Evolutionary conservation across 2,797 vertebrate species (phyloP).

Genomic region (Lagocephalus sceleratus): DNA sequence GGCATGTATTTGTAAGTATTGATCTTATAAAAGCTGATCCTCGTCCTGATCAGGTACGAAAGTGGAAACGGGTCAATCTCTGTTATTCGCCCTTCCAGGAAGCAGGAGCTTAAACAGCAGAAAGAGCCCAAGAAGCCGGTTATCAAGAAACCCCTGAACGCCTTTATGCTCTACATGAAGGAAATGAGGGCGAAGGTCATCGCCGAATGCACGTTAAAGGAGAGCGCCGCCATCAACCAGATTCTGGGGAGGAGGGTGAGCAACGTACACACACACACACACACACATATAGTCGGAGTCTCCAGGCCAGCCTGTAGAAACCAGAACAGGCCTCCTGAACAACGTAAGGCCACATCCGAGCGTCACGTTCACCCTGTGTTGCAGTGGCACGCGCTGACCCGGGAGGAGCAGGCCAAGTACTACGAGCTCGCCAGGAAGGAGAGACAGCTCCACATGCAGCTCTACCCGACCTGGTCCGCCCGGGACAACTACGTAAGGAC

Average conservation of each 20-base stretch:
- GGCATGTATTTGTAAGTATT: slow-evolving; percentile 84
- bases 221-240: slow-evolving; percentile 98
- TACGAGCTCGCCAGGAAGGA: slow-evolving; percentile 97
- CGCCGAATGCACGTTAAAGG: slow-evolving; percentile 97
- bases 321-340: background rate
- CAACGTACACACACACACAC: background rate
- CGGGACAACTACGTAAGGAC: slow-evolving; percentile 98
- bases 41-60: background rate
- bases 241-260: slow-evolving; percentile 95
- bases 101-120: slow-evolving; percentile 93
- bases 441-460: slow-evolving; percentile 98
- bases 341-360: background rate
- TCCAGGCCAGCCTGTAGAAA: slow-evolving; percentile 34
- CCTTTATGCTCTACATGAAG: slow-evolving; percentile 99
- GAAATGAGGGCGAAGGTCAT: slow-evolving; percentile 99
- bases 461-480: slow-evolving; percentile 98
- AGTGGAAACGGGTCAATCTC: background rate
- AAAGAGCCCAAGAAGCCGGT: slow-evolving; percentile 97
- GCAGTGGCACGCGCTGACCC: slow-evolving; percentile 96
- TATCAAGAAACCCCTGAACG: slow-evolving; percentile 98
- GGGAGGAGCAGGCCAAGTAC: slow-evolving; percentile 98
- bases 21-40: no score
- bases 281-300: slow-evolving; percentile 2
- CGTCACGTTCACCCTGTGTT: slow-evolving; percentile 8
- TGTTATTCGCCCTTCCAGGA: slow-evolving; percentile 69